Evolutionary conservation across 2,888 invertebrate species (phyloP).

Genomic region (Nephrotoma guestfalica): DNA sequence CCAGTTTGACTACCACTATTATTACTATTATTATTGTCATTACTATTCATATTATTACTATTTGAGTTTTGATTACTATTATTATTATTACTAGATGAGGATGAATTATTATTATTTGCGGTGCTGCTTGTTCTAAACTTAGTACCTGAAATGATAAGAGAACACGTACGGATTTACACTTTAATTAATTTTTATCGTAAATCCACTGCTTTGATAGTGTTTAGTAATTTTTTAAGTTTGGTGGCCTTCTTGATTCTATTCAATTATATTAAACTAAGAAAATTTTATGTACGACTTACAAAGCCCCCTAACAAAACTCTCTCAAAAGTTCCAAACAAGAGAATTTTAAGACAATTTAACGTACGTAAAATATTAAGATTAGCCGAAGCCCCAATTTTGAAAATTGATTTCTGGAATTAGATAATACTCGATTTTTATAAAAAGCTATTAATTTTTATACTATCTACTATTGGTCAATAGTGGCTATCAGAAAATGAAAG

Average conservation of each 20-base stretch:
- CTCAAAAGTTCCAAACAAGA: too few relatives aligned
- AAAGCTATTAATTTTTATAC: too few relatives aligned
- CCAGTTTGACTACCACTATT: slow-evolving; percentile 8
- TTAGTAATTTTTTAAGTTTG: not conserved
- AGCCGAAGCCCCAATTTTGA: too few relatives aligned
- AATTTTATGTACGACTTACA: too few relatives aligned
- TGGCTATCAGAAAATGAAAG: too few relatives aligned
- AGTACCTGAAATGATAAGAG: slow-evolving; percentile 7
- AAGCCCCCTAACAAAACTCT: too few relatives aligned
- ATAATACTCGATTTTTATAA: too few relatives aligned
- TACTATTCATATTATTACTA: slow-evolving; percentile 8
- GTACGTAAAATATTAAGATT: too few relatives aligned
- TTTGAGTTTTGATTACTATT: slow-evolving; percentile 8
- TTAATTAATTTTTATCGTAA: not conserved
- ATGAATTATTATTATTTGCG: not conserved
- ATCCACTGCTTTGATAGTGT: not conserved
- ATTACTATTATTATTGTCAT: slow-evolving; percentile 1
- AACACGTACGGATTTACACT: not conserved
- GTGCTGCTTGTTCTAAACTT: slow-evolving; percentile 8
- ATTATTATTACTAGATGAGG: not conserved
- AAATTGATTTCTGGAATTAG: too few relatives aligned
- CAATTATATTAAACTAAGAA: too few relatives aligned
- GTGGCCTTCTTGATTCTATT: not conserved
- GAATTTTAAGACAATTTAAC: too few relatives aligned
- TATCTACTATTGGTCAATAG: too few relatives aligned